Conservation (phyloP, 2,113 vertebrate genomes). For the Scortum barcoo region DNA sequence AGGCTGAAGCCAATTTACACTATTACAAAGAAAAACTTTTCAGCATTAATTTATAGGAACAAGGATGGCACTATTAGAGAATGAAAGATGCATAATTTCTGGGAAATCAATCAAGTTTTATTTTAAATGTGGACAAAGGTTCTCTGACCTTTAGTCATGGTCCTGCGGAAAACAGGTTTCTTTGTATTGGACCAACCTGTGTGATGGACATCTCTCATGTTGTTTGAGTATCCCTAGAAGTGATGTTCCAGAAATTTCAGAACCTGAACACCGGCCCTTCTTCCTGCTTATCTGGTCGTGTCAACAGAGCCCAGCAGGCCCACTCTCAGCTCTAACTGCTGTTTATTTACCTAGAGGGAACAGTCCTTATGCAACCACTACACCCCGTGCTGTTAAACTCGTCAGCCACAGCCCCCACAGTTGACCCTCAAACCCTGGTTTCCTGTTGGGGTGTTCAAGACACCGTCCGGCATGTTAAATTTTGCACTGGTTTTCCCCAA, state of each 20-base stretch:
- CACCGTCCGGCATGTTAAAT: background rate
- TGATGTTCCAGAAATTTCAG: conserved; percentile 58
- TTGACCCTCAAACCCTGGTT: conserved; percentile 58
- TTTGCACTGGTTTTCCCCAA: background rate
- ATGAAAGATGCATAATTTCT: no score
- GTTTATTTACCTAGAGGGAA: conserved; percentile 75
- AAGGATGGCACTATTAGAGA: background rate
- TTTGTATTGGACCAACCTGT: conserved; percentile 7
- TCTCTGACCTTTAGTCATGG: background rate
- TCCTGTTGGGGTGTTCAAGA: conserved; percentile 55
- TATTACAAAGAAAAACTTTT: background rate
- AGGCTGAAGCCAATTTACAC: conserved; percentile 15
- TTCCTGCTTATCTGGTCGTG: conserved; percentile 72
- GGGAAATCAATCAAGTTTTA: background rate
- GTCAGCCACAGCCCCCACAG: conserved; percentile 48
- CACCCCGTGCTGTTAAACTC: conserved; percentile 43
- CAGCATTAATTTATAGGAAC: background rate
- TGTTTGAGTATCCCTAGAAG: conserved; percentile 40
- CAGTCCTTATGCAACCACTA: conserved; percentile 57
- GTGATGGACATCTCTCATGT: conserved; percentile 31
- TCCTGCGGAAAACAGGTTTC: background rate
- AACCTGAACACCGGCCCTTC: conserved; percentile 39
- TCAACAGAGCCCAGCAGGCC: conserved; percentile 71
- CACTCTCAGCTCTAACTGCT: conserved; percentile 56
- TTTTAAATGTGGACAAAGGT: background rate